Conservation (phyloP, 2,888 invertebrate genomes). For the Masnerella sp. region DNA sequence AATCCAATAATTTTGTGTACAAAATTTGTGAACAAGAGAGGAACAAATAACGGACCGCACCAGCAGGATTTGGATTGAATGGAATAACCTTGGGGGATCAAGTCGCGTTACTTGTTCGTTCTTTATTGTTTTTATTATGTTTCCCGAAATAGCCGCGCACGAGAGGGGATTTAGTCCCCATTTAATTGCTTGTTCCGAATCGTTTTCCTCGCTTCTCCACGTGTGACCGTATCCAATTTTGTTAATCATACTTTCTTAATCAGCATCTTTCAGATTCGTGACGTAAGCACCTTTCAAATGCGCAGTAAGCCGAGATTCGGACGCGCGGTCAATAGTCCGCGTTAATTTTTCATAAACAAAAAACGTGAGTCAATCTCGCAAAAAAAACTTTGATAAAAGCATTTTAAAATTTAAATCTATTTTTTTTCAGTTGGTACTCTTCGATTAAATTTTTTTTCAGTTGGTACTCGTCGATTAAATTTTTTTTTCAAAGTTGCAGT, state of each 20-base stretch:
- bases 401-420: too few species aligned
- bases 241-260: slow-evolving; percentile 58
- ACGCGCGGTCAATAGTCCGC: slow-evolving; percentile 13
- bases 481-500: too few species aligned
- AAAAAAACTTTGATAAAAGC: slow-evolving; percentile 11
- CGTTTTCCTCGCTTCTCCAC: slow-evolving; percentile 44
- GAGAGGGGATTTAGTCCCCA: slow-evolving; percentile 39
- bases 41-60: slow-evolving; percentile 7
- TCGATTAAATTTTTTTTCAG: too few species aligned
- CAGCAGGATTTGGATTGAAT: slow-evolving; percentile 18
- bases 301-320: slow-evolving; percentile 36
- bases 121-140: slow-evolving; percentile 49
- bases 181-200: slow-evolving; percentile 49
- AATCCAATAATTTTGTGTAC: background rate
- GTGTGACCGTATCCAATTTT: slow-evolving; percentile 56
- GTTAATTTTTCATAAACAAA: slow-evolving; percentile 20
- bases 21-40: slow-evolving; percentile 15
- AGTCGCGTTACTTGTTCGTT: slow-evolving; percentile 35
- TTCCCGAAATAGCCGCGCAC: slow-evolving; percentile 43
- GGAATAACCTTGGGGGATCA: slow-evolving; percentile 28
- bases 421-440: too few species aligned
- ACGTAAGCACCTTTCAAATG: slow-evolving; percentile 47
- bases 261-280: slow-evolving; percentile 51
- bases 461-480: too few species aligned
- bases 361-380: slow-evolving; percentile 6